Conservation (phyloP, 2,113 vertebrate genomes). For the Panurus biarmicus region DNA sequence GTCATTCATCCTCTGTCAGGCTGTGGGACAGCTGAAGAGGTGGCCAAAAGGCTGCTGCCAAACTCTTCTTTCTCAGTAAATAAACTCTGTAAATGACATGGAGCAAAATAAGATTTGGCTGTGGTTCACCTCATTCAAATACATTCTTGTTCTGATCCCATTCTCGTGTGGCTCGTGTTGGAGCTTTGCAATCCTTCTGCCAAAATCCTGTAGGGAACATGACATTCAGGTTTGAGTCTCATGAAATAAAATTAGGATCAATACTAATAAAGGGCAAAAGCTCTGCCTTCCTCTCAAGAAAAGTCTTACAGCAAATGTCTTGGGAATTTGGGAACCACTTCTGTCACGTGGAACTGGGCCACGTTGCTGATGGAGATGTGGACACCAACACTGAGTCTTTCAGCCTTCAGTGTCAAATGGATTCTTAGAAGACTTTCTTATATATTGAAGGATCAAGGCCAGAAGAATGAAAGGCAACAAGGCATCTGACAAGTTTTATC, state of each 20-base stretch:
- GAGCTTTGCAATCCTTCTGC: not conserved
- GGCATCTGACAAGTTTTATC: not conserved
- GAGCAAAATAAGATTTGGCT: not conserved
- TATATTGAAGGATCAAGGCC: not conserved
- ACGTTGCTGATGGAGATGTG: not conserved
- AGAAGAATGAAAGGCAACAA: not conserved
- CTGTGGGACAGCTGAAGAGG: not conserved
- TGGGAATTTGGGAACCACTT: not conserved
- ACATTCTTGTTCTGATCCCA: not conserved
- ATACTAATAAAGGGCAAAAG: not conserved
- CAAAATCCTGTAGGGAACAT: fast-evolving
- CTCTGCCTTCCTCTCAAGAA: not conserved
- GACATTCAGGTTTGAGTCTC: not conserved
- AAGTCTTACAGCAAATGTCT: not conserved
- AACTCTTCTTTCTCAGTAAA: not conserved
- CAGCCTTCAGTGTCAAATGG: not conserved
- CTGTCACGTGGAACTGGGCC: fast-evolving
- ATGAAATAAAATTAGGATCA: not conserved
- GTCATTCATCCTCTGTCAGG: not conserved
- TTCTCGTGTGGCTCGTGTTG: not conserved
- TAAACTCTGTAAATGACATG: not conserved
- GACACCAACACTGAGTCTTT: not conserved
- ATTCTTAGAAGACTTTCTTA: not conserved
- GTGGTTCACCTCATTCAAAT: not conserved
- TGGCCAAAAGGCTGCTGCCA: not conserved